Evolutionary conservation across 92 coral and sea anemone species (phyloP), one percentile per base, ranked within the genome.

Genomic region (Actinostola sp.): DNA sequence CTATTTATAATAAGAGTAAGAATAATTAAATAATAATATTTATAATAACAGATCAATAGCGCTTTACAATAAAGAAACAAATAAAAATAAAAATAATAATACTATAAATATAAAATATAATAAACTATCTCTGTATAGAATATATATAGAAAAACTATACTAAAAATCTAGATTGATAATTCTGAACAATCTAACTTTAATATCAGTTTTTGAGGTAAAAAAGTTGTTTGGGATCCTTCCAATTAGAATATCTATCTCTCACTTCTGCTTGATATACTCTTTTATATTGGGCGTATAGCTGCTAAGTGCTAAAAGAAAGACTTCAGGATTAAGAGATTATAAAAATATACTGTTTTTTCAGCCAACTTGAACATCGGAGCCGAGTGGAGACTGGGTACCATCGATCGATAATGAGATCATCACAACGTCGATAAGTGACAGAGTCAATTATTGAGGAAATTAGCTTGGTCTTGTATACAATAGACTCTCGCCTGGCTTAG

Each of bases 361-460:
- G 42, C 42, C 42, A 36, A 36, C 6, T 4, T 11, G 4, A 4
- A 11, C 11, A 4, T 11, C 6, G 42, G 42, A 36, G 12, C 38
- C 39, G 63, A 53, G 59, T 52, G 11, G 83, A 81, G 85, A 79
- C 83, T 86, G 87, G 91, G 95, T 51, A 46, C 70, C 72, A 82
- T 83, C 27, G 28, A 4, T 52, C 23, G 66, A 49, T 68, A 80
- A 86, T 86, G 85, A 86, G 89, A 86, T 86, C 86, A 70, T 86
- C 92, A 76, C 60, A 45, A 59, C 79, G 70, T 57, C 67, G 82
- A 85, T 79, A 79, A 74, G 53, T 82, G 89, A 76, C 92, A 86
- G 72, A 36, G 39, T 53, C 72, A 80, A 90, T 90, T 81, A 90
- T 83, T 46, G 77, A 69, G 77, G 77, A 88, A 90, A 90, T 90